Base-by-base conservation (phyloP, 2,113 vertebrate genomes). In the Rhinopomastus cyanomelas region DNA sequence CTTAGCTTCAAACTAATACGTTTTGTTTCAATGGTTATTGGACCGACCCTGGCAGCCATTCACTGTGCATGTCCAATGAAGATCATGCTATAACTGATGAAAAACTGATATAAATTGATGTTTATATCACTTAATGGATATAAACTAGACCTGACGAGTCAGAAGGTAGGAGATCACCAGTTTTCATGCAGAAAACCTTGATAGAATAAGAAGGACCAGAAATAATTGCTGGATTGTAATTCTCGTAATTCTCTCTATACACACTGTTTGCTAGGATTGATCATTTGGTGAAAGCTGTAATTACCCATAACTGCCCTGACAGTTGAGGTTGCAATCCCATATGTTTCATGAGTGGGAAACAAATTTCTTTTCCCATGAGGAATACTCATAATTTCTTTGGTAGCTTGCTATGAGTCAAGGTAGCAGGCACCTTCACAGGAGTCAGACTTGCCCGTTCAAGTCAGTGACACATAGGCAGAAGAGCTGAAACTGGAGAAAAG, bases 391-490 rank as follows among this genome's bases (percentile, higher is more conserved):
- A 53, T 60, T 93, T 81, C 76, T 86, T 81, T 36, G 30, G 57
- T 53, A 82, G 39, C 46, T 75, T 85, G 61, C 29, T 52, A 20
- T 90, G 85, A 88, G 83, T 90, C 83, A 91, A 68, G 42, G 39
- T 39, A 86, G 37, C 29, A 88, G 48, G 57, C 66, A 78, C 36
- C 14, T 94, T 72, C 55, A 25, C 29, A 39, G 64, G 61, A 81
- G 46, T 75, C 73, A 81, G 88, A 72, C 88, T 92, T 94, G 80
- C 86, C 94, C 75, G 88, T 91, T 95, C 85, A 93, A 95, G 82
- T 90, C 74, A 92, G 27, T 88, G 90, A 83, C 85, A 94, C 62
- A 85, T 14, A n/a, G 1, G 2, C 67, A 64, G 52, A 82, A 81
- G 46, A 72, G 53, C 18, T 89, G 66, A 81, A 90, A 89, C 46